Evolutionary conservation across 1,140 invertebrate species (phyloP), one percentile per base, ranked within the genome.

Genomic region (Aphaenogaster rudis): DNA sequence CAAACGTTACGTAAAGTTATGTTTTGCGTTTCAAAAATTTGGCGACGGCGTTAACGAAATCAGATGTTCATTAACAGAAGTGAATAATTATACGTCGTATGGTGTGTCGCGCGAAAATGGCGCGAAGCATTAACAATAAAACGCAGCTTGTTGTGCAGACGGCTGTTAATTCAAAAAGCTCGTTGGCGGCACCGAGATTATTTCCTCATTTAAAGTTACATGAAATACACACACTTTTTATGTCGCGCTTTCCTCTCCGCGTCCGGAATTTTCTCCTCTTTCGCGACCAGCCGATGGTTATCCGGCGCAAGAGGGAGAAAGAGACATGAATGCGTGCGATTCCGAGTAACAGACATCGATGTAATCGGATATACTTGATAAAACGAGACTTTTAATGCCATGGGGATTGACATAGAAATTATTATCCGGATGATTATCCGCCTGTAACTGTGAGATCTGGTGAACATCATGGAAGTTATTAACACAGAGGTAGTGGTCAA

Each of bases 191-290:
- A 45, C 72, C 69, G 80, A 84, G 80, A 84, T 84, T 84, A 84
- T 84, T 76, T 84, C 80, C 80, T 61, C 80, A 76, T 84, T 84
- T 84, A 74, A 84, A 81, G 69, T 76, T 76, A 76, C 72, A 84
- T 84, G 80, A 84, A 76, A 84, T 84, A 84, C 48, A 50, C 54
- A 76, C 45, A 74, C 33, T 61, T 84, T 82, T 82, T 84, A 52
- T 45, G 52, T 36, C 28, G 67, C 80, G 28, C 15, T 74, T 48
- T 36, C 13, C 50, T 82, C 52, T 28, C 48, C 50, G 50, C 79
- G 21, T n/a, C 15, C 5, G 21, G 13, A 36, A 71, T 48, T 82
- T 74, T 48, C 42, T 48, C 36, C 11, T 72, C 28, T 72, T 45
- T 82, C 80, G n/a, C 54, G 28, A 48, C 45, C 21, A 36, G 28